A percentile compares a stretch with the other conserved stretches of the same genome.
Conservation (phyloP, 92 coral and sea anemone species). For the Epizoanthus stellaris region DNA sequence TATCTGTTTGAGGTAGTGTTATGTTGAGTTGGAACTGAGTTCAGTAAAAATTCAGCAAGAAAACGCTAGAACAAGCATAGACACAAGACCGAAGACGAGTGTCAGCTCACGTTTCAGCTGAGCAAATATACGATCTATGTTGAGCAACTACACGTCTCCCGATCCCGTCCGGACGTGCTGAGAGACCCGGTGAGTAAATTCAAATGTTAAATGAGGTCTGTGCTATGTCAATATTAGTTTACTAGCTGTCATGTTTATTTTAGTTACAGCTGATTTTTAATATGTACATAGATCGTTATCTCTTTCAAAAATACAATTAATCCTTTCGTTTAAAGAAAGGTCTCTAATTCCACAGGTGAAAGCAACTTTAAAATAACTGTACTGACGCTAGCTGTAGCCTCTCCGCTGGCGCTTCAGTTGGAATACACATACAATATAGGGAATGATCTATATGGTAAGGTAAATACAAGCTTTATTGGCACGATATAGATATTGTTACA, state of each 20-base stretch:
- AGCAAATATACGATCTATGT: background rate
- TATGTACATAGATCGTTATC: too few species aligned
- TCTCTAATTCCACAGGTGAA: too few species aligned
- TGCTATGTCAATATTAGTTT: constrained; percentile 31
- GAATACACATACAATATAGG: too few species aligned
- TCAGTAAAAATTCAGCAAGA: background rate
- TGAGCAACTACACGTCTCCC: constrained; percentile 1
- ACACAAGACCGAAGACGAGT: background rate
- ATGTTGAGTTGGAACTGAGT: background rate
- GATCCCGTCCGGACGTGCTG: constrained; percentile 22
- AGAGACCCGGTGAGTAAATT: background rate
- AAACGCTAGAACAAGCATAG: background rate
- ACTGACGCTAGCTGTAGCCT: too few species aligned
- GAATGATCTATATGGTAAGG: too few species aligned
- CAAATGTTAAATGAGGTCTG: constrained; percentile 18
- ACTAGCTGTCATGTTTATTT: constrained; percentile 22
- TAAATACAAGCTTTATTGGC: too few species aligned
- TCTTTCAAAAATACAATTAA: too few species aligned
- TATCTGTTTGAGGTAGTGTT: background rate
- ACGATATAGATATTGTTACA: too few species aligned
- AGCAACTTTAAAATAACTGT: too few species aligned
- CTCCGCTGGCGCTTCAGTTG: too few species aligned
- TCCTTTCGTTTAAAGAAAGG: too few species aligned
- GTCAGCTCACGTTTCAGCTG: constrained; percentile 28
- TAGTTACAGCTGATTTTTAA: too few species aligned